Conservation (phyloP, 1,140 invertebrate genomes). For the Belonocnema kinseyi region DNA sequence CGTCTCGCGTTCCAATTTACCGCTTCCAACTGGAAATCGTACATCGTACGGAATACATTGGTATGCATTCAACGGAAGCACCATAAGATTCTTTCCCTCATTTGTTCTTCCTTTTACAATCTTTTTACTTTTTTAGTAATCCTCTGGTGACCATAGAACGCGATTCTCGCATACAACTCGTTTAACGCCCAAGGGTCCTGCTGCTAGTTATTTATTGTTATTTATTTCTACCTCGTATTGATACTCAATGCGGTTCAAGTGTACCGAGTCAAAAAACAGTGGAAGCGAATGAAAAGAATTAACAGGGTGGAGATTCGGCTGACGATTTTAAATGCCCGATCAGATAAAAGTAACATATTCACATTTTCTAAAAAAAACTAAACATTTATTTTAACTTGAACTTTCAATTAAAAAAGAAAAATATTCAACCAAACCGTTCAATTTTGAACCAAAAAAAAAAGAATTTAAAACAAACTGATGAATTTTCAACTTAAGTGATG, state of each 20-base stretch:
- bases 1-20: conserved; percentile 40
- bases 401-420: no score
- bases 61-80: conserved; percentile 43
- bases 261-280: conserved; percentile 6
- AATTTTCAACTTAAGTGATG: no score
- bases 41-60: not conserved
- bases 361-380: no score
- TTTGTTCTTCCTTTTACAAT: conserved; percentile 50
- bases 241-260: no score
- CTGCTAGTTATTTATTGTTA: conserved; percentile 38
- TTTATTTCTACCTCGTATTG: no score
- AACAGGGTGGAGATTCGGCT: not conserved
- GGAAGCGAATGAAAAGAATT: not conserved
- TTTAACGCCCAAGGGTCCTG: conserved; percentile 43
- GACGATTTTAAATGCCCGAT: no score
- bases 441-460: no score
- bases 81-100: conserved; percentile 51
- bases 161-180: conserved; percentile 40
- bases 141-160: conserved; percentile 49
- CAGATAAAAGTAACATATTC: no score
- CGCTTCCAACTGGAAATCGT: not conserved
- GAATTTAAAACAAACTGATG: no score
- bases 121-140: conserved; percentile 47
- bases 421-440: no score
- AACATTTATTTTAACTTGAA: no score